Evolutionary conservation across 2,888 invertebrate genomes (phyloP).

Genomic region (Trissolcus japonicus): DNA sequence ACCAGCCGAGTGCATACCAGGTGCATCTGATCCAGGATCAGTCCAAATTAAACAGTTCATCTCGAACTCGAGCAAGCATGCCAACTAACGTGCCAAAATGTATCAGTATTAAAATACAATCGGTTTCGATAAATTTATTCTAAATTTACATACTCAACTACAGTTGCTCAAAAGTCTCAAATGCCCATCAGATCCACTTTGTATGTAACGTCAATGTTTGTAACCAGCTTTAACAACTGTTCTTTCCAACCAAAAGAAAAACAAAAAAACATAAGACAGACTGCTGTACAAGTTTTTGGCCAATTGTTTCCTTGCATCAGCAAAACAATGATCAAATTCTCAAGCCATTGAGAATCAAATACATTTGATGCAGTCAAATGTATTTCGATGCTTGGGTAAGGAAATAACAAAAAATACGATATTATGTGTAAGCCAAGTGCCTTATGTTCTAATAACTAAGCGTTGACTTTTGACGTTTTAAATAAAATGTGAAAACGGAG

Average conservation of each 20-base stretch:
- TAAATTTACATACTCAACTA: constrained; percentile 1
- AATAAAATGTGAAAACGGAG: constrained; percentile 57
- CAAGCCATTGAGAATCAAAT: background rate
- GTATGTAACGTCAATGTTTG: constrained; percentile 24
- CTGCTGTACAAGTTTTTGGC: constrained; percentile 17
- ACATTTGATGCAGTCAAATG: constrained; percentile 11
- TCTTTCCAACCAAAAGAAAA: constrained; percentile 70
- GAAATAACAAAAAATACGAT: constrained; percentile 65
- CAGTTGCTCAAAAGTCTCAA: background rate
- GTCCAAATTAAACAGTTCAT: constrained; percentile 12
- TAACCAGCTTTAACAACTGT: constrained; percentile 61
- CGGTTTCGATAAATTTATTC: constrained; percentile 34
- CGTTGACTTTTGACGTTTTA: constrained; percentile 74
- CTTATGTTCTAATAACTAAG: constrained; percentile 76
- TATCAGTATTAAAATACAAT: constrained; percentile 39
- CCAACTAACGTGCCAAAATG: constrained; percentile 42
- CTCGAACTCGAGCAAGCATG: background rate
- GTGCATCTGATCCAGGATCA: constrained; percentile 38
- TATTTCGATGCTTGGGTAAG: constrained; percentile 29
- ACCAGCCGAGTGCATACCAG: constrained; percentile 27
- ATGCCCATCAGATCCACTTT: constrained; percentile 43
- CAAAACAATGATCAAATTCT: background rate
- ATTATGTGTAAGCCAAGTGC: constrained; percentile 75
- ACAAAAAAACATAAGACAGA: constrained; percentile 63
- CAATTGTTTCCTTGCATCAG: constrained; percentile 1